phyloP scores from a whole-genome alignment of 2,797 vertebrate species.

The Sciurus vulgaris region DNA sequence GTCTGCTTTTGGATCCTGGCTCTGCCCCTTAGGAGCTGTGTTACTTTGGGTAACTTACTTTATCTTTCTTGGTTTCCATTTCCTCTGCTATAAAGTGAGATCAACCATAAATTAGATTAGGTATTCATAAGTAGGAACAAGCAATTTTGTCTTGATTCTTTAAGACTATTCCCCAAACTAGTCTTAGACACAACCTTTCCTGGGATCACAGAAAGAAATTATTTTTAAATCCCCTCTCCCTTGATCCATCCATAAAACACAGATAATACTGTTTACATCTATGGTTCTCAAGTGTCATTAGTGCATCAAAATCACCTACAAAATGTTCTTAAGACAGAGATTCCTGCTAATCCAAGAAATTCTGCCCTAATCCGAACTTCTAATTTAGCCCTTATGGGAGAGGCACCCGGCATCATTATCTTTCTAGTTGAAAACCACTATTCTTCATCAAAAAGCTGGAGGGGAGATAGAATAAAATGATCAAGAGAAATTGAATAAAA shows the following conservation, averaged over 20 bases:
- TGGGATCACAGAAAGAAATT: not conserved
- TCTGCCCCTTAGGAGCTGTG: not conserved
- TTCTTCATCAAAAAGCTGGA: not conserved
- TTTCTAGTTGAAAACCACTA: slow-evolving; percentile 30
- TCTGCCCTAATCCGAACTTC: not conserved
- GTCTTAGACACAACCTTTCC: not conserved
- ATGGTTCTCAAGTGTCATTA: not conserved
- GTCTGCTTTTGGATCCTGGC: not conserved
- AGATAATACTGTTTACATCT: not conserved
- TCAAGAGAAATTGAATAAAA: not conserved
- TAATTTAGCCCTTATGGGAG: not conserved
- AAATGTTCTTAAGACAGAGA: not conserved
- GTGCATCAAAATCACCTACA: not conserved
- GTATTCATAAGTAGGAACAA: not conserved
- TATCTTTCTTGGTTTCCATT: not conserved
- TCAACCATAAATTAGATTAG: not conserved
- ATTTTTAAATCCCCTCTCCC: not conserved
- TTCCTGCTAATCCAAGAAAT: not conserved
- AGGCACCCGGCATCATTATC: not conserved
- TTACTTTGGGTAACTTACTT: not conserved
- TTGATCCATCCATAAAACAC: slow-evolving; percentile 1
- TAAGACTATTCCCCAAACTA: not conserved
- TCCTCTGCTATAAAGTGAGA: not conserved
- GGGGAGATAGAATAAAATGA: not conserved
- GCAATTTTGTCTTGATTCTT: not conserved